A percentile compares a stretch with the other conserved stretches of the same genome.
These are phyloP conservation scores for Cherax quadricarinatus DNA, from an alignment of 1,140 invertebrate genomes.

Conservation along the genomic window DNA sequence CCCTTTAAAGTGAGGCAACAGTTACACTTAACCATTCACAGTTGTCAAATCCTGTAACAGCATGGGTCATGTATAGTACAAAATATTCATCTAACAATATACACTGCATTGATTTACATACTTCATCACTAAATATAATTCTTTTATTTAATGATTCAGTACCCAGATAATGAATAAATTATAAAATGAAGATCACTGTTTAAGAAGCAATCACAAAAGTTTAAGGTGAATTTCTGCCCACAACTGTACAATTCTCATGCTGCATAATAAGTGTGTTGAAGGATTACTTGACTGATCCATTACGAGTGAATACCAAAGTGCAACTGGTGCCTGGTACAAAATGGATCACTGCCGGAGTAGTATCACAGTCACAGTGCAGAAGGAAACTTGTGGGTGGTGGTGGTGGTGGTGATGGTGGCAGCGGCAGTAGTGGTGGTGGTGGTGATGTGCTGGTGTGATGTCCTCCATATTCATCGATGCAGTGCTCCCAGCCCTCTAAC, in stretches of 20 bases:
- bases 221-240: constrained; percentile 25
- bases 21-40: constrained; percentile 27
- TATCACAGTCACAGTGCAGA: constrained; percentile 58
- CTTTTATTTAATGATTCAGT: neutral
- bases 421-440: constrained; percentile 10
- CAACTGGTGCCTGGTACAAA: constrained; percentile 20
- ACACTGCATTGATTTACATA: neutral
- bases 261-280: constrained; percentile 21
- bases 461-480: constrained; percentile 9
- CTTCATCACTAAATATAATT: neutral
- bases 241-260: constrained; percentile 36
- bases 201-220: constrained; percentile 35
- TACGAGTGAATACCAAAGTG: neutral
- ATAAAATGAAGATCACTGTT: constrained; percentile 1
- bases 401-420: constrained; percentile 25
- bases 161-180: constrained; percentile 23
- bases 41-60: constrained; percentile 8
- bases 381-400: constrained; percentile 32
- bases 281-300: neutral
- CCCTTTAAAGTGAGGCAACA: neutral
- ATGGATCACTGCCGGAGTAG: constrained; percentile 55
- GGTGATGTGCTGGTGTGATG: constrained; percentile 4
- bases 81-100: constrained; percentile 4
- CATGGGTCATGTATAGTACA: neutral
- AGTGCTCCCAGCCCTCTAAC: constrained; percentile 2